Base-by-base conservation (phyloP, 2,888 invertebrate genomes). In the Lithodes maja region DNA sequence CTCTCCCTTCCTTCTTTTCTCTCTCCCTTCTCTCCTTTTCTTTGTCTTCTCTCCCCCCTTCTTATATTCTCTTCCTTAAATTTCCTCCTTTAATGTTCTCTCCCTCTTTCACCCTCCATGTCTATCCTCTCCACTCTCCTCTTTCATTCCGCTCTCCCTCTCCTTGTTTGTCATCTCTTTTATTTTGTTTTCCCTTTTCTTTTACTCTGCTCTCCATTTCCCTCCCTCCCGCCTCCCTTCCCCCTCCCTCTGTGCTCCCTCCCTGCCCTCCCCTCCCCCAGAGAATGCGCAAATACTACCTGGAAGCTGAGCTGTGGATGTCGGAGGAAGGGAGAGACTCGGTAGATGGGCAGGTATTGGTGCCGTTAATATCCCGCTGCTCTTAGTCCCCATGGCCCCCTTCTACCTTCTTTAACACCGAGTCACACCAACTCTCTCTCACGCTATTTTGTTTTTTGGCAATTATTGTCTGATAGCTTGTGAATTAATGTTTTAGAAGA, bases 231-330 rank as follows among this genome's bases (percentile, higher is more conserved):
- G 50, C 77, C 74, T 83, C 68, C 54, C 68, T 71, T 15, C 71
- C 53, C 55, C 80, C 52, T 33, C 49, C 68, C 69, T 69, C 61
- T 17, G n/a, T 68, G 49, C 53, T 69, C n/a, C 68, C 75, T 17
- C 52, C 53, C 17, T 12, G 15, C 74, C 68, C 69, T 52, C 69
- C 80, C 85, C 81, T 52, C 55, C 92, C 85, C 17, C 91, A 91
- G 71, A 91, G 91, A 74, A 85, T 90, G 85, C 83, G 78, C 71
- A 90, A 90, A 74, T 85, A 89, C 89, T 91, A 84, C 84, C 17
- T 89, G 86, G 89, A 91, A 55, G 91, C 89, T 12, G 89, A 89
- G 79, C 89, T 89, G 52, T 85, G 89, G 85, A 75, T 87, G 69
- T 89, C 86, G n/a, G 85, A 85, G 55, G 89, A 89, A 55, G 33